phyloP scores from a whole-genome alignment of 2,888 invertebrate species.

The Labia minor region DNA sequence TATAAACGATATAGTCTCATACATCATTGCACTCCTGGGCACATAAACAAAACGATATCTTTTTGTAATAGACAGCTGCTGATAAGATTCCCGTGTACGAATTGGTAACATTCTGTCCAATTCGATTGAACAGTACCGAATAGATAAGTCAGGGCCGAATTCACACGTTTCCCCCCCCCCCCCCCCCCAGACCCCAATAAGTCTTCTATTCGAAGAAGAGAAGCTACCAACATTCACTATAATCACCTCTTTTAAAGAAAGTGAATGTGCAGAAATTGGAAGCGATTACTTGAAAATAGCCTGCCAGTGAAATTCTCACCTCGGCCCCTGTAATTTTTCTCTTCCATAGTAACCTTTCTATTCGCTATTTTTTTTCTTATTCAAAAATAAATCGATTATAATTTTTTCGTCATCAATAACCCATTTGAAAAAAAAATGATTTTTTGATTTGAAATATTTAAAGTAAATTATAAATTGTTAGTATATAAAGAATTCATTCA shows the following conservation, averaged over 20 bases:
- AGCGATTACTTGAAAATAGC: neutral
- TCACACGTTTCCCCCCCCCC: neutral
- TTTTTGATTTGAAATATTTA: too few relatives aligned
- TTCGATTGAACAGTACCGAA: neutral
- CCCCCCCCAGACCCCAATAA: neutral
- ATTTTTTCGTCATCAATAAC: too few relatives aligned
- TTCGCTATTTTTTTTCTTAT: too few relatives aligned
- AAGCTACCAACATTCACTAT: neutral
- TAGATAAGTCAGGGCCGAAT: constrained; percentile 1
- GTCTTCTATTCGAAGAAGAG: neutral
- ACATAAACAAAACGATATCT: neutral
- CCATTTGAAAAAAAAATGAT: too few relatives aligned
- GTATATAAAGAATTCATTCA: too few relatives aligned
- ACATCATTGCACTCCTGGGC: neutral
- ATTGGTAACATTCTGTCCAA: neutral
- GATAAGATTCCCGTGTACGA: neutral
- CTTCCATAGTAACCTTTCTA: too few relatives aligned
- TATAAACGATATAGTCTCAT: neutral
- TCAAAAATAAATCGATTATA: too few relatives aligned
- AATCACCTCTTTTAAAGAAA: neutral
- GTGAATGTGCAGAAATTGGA: neutral
- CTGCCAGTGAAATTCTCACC: neutral
- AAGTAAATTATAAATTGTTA: too few relatives aligned
- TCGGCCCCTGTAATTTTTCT: too few relatives aligned
- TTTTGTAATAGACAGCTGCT: neutral